Base-by-base conservation (phyloP, 2,888 invertebrate genomes). In the Branchellion lobata region DNA sequence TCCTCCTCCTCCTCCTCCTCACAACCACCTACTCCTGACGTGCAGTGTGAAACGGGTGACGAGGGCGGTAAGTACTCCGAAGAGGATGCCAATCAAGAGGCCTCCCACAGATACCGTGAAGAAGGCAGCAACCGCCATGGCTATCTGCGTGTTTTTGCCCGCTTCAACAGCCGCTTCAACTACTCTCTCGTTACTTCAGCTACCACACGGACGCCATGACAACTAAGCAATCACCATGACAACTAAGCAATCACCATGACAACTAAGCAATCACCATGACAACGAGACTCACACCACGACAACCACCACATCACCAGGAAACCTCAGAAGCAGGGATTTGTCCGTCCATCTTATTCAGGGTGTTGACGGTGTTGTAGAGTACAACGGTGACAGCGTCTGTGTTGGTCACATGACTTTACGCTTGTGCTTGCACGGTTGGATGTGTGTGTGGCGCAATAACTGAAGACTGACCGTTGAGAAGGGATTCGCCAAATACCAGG, bases 401-500 rank as follows among this genome's bases (percentile, higher is more conserved):
- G 80, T 31, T 36, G n/a, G n/a, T n/a, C n/a, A n/a, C n/a, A n/a
- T n/a, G n/a, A 72, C 31, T 47, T n/a, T 31, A 24, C 18, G 11
- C n/a, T n/a, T n/a, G n/a, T n/a, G n/a, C n/a, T n/a, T n/a, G n/a
- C n/a, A n/a, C n/a, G n/a, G n/a, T n/a, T 40, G 14, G 14, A 40
- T 40, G 40, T 40, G 5, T 40, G 40, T 40, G 40, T 40, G 14
- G 2, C 57, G n/a, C 14, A 11, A 40, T 8, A 40, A 27, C 24
- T 21, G 8, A 27, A 74, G 2, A 40, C 40, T 18, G 31, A 89
- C 90, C 90, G 83, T 90, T 90, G 27, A 90, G 86, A 18, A 90
- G 85, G 0, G 90, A 90, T 84, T 90, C 90, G 36, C 90, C 90
- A 85, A 90, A 90, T 14, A 90, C 90, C 81, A 90, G 87, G 84